Percentiles rank a stretch among this genome's conserved stretches.
These are phyloP conservation scores for Hartigia nigra DNA, from an alignment of 2,888 invertebrate genomes.

Conservation along the genomic window DNA sequence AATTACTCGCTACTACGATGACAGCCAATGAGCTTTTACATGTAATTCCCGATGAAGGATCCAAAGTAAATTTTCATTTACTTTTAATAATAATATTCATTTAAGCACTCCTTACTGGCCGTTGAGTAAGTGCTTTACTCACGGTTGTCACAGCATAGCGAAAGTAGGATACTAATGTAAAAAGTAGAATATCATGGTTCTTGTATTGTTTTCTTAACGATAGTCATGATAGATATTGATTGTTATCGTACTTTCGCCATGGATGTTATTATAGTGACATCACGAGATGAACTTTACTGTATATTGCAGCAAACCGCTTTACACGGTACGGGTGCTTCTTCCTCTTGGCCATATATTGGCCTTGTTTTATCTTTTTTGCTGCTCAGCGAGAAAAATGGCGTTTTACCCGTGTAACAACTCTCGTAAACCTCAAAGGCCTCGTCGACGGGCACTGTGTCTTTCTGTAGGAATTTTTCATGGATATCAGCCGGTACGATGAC, in stretches of 20 bases:
- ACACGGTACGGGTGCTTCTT: conserved; percentile 52
- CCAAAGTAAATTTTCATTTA: not conserved
- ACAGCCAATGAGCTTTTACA: not conserved
- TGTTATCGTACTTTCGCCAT: not conserved
- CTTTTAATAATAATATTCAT: not conserved
- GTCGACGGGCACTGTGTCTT: conserved; percentile 47
- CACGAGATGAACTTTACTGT: conserved; percentile 43
- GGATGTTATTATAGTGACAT: not conserved
- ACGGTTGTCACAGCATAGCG: not conserved
- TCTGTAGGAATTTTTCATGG: conserved; percentile 2
- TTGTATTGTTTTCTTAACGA: not conserved
- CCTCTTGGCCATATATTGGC: conserved; percentile 35
- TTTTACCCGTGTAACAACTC: conserved; percentile 51
- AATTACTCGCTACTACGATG: not conserved
- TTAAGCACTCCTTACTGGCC: not conserved
- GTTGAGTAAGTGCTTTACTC: not conserved
- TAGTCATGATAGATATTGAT: not conserved
- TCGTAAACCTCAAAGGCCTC: conserved; percentile 62
- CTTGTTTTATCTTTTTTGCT: conserved; percentile 34
- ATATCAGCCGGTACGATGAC: conserved; percentile 40
- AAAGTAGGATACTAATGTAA: not conserved
- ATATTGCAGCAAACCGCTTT: conserved; percentile 59
- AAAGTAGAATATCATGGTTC: not conserved
- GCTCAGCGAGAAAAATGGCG: conserved; percentile 33
- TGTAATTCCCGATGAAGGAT: not conserved